These are phyloP conservation scores for Cavia porcellus DNA, from an alignment of 2,113 vertebrate species.

Conservation along the genomic window DNA sequence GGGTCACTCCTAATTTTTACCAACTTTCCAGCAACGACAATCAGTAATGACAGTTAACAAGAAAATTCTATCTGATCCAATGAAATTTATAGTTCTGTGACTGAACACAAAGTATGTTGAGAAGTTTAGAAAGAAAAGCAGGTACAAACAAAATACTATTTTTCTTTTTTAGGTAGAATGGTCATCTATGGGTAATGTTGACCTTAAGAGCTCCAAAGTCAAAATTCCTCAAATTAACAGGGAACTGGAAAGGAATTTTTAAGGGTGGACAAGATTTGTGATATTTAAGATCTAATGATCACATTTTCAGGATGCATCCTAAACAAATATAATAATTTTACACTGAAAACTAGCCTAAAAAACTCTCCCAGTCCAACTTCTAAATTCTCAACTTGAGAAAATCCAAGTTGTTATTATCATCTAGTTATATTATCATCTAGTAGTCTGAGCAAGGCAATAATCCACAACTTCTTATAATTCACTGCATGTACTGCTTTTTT, in stretches of 20 bases:
- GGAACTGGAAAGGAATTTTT: background rate
- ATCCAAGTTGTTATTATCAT: too few relatives aligned
- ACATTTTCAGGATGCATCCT: background rate
- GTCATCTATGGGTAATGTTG: background rate
- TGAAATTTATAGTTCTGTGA: background rate
- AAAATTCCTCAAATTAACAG: background rate
- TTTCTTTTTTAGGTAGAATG: slow-evolving; percentile 30
- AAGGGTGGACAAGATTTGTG: background rate
- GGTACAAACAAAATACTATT: background rate
- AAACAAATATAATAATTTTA: background rate
- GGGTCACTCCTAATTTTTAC: background rate
- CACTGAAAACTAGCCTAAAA: background rate
- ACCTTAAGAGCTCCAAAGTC: background rate
- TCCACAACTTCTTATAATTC: background rate
- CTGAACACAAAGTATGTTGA: background rate
- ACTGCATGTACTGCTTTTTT: background rate
- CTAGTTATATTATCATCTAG: too few relatives aligned
- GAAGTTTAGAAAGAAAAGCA: slow-evolving; percentile 30
- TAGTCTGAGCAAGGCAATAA: background rate
- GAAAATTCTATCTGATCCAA: background rate
- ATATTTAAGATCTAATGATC: background rate
- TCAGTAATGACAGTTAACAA: background rate
- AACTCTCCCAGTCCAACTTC: background rate
- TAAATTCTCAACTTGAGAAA: slow-evolving; percentile 38
- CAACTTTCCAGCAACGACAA: slow-evolving; percentile 4